A percentile compares a stretch with the other conserved stretches of the same genome.
phyloP scores from a whole-genome alignment of 2,888 invertebrate species.

The Petrophora chlorosata region DNA sequence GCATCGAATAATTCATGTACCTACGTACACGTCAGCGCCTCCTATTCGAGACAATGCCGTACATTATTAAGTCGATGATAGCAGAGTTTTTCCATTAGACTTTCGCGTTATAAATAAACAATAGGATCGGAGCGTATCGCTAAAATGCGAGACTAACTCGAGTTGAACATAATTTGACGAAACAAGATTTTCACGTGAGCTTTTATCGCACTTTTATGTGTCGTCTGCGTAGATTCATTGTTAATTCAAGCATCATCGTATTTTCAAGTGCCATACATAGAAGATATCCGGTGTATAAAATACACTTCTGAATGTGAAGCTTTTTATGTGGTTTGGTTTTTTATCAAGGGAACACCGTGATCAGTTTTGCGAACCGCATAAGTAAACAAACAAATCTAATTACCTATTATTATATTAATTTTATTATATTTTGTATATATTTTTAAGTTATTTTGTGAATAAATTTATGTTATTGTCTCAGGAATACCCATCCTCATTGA shows the following conservation, averaged over 20 bases:
- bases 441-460: no score
- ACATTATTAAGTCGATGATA: constrained; percentile 40
- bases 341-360: no score
- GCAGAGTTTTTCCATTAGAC: constrained; percentile 42
- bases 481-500: no score
- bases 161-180: constrained; percentile 35
- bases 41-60: constrained; percentile 33
- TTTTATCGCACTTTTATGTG: constrained; percentile 19
- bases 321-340: no score
- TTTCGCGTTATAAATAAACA: constrained; percentile 39
- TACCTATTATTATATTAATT: no score
- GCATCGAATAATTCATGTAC: constrained; percentile 33
- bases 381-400: no score
- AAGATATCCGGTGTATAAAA: not conserved
- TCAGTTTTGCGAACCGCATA: no score
- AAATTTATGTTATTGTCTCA: no score
- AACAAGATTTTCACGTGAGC: constrained; percentile 31
- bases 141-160: constrained; percentile 22
- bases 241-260: constrained; percentile 16
- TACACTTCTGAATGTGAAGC: no score
- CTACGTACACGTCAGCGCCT: constrained; percentile 32
- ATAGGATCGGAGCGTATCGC: constrained; percentile 27
- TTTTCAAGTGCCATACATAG: not conserved
- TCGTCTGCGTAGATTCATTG: constrained; percentile 15
- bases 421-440: no score